phyloP scores from a whole-genome alignment of 1,140 invertebrate species.

The Zaprionus davidi region DNA sequence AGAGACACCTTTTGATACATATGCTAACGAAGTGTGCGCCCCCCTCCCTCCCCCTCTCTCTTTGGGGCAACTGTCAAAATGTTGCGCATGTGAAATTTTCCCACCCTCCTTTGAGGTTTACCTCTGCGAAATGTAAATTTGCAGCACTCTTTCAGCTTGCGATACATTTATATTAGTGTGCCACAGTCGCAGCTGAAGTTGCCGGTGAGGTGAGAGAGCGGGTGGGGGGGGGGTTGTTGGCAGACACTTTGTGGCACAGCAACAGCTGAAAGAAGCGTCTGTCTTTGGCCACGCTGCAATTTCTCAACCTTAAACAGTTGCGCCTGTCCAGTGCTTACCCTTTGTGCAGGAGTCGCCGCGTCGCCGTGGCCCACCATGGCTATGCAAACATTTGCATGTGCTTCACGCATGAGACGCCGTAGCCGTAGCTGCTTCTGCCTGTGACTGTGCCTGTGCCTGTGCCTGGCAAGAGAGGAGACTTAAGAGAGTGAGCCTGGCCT shows the following conservation, averaged over 20 bases:
- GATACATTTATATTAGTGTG: constrained; percentile 77
- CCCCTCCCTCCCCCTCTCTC: constrained; percentile 9
- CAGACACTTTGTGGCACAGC: neutral
- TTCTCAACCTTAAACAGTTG: constrained; percentile 57
- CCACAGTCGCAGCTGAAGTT: constrained; percentile 10
- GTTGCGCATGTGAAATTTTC: constrained; percentile 76
- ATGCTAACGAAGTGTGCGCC: constrained; percentile 68
- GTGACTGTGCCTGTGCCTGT: neutral
- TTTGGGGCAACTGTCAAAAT: constrained; percentile 66
- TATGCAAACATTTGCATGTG: constrained; percentile 61
- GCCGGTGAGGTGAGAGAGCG: neutral
- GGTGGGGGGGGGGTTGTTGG: neutral
- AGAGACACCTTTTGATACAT: constrained; percentile 73
- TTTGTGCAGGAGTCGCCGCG: constrained; percentile 42
- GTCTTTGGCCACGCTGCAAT: constrained; percentile 36
- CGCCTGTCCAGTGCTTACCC: constrained; percentile 63
- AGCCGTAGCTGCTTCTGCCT: too few relatives aligned
- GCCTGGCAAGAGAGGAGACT: too few relatives aligned
- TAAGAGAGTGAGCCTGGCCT: neutral
- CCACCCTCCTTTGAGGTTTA: constrained; percentile 73
- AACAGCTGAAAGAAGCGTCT: neutral
- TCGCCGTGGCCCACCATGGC: constrained; percentile 41
- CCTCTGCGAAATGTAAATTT: constrained; percentile 71
- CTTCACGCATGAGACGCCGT: constrained; percentile 55
- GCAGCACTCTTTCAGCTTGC: constrained; percentile 27